A percentile compares a stretch with the other conserved stretches of the same genome.
Conservation (phyloP, 2,797 vertebrate genomes). For the Pteronotus mesoamericanus region DNA sequence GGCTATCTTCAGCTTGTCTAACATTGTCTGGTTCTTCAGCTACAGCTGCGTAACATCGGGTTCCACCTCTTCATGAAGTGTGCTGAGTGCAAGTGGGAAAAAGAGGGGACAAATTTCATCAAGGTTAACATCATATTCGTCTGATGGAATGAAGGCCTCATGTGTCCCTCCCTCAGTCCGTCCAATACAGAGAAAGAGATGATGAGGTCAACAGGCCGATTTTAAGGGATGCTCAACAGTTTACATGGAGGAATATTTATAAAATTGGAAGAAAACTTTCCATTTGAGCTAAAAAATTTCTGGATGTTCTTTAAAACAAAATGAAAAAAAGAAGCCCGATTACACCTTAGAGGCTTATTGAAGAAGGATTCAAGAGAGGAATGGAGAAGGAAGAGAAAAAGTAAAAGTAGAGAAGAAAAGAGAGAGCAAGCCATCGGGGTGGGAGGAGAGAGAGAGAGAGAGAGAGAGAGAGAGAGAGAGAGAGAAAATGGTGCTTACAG, state of each 20-base stretch:
- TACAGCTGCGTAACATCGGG: background rate
- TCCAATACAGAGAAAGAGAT: background rate
- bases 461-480: accelerated
- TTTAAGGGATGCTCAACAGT: background rate
- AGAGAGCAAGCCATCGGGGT: accelerated
- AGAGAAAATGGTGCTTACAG: accelerated
- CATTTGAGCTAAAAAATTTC: background rate
- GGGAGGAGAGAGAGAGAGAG: accelerated
- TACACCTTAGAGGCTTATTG: background rate
- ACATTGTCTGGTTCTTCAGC: background rate
- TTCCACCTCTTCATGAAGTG: background rate
- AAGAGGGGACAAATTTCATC: background rate
- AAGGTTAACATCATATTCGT: background rate
- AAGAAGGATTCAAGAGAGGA: background rate
- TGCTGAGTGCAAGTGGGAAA: background rate
- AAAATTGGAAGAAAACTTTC: background rate
- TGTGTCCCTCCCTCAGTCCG: background rate
- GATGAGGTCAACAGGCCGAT: background rate
- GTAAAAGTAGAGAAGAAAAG: background rate
- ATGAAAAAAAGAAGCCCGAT: background rate
- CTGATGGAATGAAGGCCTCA: background rate
- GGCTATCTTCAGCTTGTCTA: background rate
- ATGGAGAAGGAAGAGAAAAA: accelerated
- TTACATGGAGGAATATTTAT: background rate
- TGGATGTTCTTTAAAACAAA: background rate